Percentiles rank a stretch among this genome's conserved stretches.
Evolutionary conservation across 2,797 vertebrate species (phyloP).

Genomic region (Sebastolobus altivelis): DNA sequence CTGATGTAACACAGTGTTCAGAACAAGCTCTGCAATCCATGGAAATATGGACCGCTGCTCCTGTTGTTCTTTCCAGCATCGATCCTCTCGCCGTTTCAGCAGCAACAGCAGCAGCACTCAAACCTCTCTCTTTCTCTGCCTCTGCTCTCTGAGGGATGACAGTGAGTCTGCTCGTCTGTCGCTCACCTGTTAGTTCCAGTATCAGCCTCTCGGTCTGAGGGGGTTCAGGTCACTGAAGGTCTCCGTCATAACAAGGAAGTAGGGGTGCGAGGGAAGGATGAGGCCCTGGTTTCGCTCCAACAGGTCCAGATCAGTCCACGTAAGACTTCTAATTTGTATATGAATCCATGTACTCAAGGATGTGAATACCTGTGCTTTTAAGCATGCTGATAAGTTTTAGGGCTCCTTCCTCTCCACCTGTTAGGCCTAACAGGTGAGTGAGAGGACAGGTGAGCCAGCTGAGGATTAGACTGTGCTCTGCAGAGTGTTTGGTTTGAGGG

Average conservation of each 20-base stretch:
- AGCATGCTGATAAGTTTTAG: not conserved
- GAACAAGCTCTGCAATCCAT: conserved; percentile 46
- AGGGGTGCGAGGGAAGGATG: conserved; percentile 54
- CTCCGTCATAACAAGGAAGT: conserved; percentile 31
- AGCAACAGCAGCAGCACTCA: conserved; percentile 23
- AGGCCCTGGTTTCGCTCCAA: conserved; percentile 78
- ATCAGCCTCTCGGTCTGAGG: not conserved
- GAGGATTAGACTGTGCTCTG: not conserved
- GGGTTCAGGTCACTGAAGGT: conserved; percentile 24
- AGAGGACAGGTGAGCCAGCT: not conserved
- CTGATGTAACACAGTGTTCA: conserved; percentile 51
- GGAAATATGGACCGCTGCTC: conserved; percentile 60
- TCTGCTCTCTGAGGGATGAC: conserved; percentile 14
- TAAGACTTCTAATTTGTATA: conserved; percentile 35
- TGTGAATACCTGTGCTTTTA: not conserved
- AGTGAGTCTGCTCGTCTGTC: not conserved
- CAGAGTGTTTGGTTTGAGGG: not conserved
- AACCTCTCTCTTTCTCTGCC: conserved; percentile 21
- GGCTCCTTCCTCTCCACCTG: not conserved
- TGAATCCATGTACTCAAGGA: not conserved
- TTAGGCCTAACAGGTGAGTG: not conserved
- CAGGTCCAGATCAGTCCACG: conserved; percentile 78
- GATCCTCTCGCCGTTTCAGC: conserved; percentile 44
- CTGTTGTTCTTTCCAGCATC: conserved; percentile 70
- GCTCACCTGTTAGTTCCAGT: conserved; percentile 9